A percentile compares a stretch with the other conserved stretches of the same genome.
Evolutionary conservation across 2,113 vertebrate species (phyloP).

Genomic region (Pangasianodon gigas): DNA sequence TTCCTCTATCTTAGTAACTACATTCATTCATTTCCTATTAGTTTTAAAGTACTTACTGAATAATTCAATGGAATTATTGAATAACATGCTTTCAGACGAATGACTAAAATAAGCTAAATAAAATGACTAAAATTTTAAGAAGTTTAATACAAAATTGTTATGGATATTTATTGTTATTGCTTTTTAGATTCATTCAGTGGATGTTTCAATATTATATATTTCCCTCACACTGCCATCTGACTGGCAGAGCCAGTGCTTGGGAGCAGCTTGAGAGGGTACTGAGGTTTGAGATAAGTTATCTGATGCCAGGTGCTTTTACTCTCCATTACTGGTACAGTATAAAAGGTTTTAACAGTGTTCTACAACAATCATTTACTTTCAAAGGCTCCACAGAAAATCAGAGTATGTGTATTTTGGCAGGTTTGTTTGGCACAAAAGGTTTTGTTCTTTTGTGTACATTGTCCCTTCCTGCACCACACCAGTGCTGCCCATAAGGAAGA

Average conservation of each 20-base stretch:
- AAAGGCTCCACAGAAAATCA: background rate
- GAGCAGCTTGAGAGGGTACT: background rate
- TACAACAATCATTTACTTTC: too few relatives aligned
- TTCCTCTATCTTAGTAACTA: background rate
- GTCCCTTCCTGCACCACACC: background rate
- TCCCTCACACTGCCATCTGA: background rate
- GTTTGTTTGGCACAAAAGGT: background rate
- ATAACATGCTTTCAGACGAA: background rate
- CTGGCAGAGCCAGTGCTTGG: background rate
- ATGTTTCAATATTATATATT: background rate
- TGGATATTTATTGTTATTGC: background rate
- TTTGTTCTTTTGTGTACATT: background rate
- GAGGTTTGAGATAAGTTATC: background rate
- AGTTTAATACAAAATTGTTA: background rate
- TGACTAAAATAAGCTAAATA: background rate
- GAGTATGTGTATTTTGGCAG: background rate
- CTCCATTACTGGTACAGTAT: background rate
- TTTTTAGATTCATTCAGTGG: background rate
- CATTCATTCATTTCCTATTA: background rate
- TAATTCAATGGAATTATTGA: background rate
- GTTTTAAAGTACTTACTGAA: background rate
- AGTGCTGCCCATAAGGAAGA: background rate
- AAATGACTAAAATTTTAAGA: background rate
- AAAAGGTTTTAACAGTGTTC: background rate
- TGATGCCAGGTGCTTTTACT: slow-evolving; percentile 1